Percentiles rank a stretch among this genome's conserved stretches.
These are phyloP conservation scores for Calycopis cecrops DNA, from an alignment of 1,140 invertebrate species.

Conservation along the genomic window DNA sequence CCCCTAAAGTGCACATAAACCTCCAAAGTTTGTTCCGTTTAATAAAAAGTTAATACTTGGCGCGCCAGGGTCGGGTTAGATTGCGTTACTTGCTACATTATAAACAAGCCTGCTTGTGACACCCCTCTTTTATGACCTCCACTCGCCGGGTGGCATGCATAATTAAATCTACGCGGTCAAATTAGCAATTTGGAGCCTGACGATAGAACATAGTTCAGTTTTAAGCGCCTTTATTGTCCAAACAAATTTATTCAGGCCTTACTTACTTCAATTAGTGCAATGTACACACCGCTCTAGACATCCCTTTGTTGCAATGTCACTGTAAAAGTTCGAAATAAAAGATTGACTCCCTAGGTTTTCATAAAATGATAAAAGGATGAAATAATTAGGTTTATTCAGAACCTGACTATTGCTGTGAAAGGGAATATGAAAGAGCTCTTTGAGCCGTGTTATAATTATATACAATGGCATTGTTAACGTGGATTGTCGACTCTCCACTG, in stretches of 20 bases:
- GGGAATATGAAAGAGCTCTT: slow-evolving; percentile 27
- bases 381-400: slow-evolving; percentile 38
- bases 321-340: slow-evolving; percentile 30
- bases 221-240: slow-evolving; percentile 61
- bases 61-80: slow-evolving; percentile 43
- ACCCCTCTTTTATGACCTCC: slow-evolving; percentile 58
- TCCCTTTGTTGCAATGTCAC: slow-evolving; percentile 23
- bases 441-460: slow-evolving; percentile 26
- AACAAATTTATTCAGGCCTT: slow-evolving; percentile 60
- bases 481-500: slow-evolving; percentile 23
- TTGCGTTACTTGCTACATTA: slow-evolving; percentile 68
- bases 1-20: slow-evolving; percentile 42
- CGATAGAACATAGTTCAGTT: slow-evolving; percentile 67
- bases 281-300: slow-evolving; percentile 31
- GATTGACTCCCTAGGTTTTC: slow-evolving; percentile 27
- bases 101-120: slow-evolving; percentile 66
- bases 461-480: slow-evolving; percentile 25
- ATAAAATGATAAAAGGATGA: slow-evolving; percentile 36
- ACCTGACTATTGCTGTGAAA: slow-evolving; percentile 28
- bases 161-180: slow-evolving; percentile 72
- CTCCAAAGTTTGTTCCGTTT: slow-evolving; percentile 55
- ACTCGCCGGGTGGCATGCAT: slow-evolving; percentile 58
- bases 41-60: slow-evolving; percentile 69
- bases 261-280: slow-evolving; percentile 39
- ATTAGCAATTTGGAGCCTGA: slow-evolving; percentile 68